These are phyloP conservation scores for Dynastes tityus DNA, from an alignment of 2,888 invertebrate species.

Conservation along the genomic window DNA sequence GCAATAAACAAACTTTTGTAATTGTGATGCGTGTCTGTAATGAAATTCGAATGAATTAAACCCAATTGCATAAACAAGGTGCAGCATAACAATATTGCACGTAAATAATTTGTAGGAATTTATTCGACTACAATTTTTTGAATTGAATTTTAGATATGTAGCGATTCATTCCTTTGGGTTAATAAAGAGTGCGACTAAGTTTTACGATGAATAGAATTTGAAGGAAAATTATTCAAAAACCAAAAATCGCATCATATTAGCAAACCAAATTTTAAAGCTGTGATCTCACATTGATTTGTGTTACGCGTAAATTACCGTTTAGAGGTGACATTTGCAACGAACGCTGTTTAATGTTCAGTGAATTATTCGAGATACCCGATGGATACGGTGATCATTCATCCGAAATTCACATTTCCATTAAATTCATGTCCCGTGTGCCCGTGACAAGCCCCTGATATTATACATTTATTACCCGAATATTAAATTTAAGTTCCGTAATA, in stretches of 20 bases:
- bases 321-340: not conserved
- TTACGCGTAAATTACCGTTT: conserved; percentile 11
- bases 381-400: conserved; percentile 13
- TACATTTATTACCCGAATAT: conserved; percentile 3
- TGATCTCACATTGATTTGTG: not conserved
- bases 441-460: conserved; percentile 1
- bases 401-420: not conserved
- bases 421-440: not conserved
- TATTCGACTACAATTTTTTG: too few species aligned
- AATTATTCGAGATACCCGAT: not conserved
- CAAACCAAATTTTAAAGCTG: not conserved
- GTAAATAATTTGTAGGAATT: too few species aligned
- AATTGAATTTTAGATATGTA: too few species aligned
- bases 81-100: too few species aligned
- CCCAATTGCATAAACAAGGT: too few species aligned
- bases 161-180: too few species aligned
- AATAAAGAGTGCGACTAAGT: too few species aligned
- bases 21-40: too few species aligned
- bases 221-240: not conserved
- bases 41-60: too few species aligned
- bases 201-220: not conserved
- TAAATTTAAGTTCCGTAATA: not conserved
- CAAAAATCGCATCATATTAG: conserved; percentile 2
- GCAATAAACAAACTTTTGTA: too few species aligned
- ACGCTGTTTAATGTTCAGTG: not conserved